Evolutionary conservation across 2,888 invertebrate species (phyloP).

Genomic region (Cistogaster globosa): DNA sequence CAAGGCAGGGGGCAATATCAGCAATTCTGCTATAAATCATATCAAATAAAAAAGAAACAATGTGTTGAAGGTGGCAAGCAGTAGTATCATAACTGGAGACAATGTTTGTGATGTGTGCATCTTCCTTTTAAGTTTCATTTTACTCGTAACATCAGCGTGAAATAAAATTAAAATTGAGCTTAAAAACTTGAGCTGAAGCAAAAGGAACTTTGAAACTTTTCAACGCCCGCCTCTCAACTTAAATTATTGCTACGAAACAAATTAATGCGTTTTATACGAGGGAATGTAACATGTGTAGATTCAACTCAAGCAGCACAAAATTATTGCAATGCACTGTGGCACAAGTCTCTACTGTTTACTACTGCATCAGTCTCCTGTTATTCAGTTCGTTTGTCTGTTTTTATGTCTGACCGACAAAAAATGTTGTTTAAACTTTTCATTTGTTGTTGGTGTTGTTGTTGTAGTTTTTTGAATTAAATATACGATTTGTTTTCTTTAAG

Average conservation of each 20-base stretch:
- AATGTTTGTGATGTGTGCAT: conserved; percentile 54
- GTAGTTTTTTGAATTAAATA: conserved; percentile 58
- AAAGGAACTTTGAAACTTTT: conserved; percentile 72
- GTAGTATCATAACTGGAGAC: conserved; percentile 51
- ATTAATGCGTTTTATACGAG: conserved; percentile 63
- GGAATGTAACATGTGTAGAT: conserved; percentile 57
- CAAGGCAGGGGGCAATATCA: not conserved
- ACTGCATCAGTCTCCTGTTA: conserved; percentile 25
- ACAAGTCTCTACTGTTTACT: conserved; percentile 54
- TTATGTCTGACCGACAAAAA: conserved; percentile 59
- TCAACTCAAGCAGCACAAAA: conserved; percentile 28
- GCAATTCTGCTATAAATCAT: conserved; percentile 46
- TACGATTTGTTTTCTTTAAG: conserved; percentile 74
- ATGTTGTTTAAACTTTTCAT: conserved; percentile 66
- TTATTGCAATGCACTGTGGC: conserved; percentile 46
- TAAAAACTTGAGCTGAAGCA: conserved; percentile 71
- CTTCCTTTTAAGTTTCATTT: conserved; percentile 66
- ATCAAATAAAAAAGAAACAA: conserved; percentile 4
- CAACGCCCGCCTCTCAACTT: conserved; percentile 53
- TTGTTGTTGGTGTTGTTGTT: conserved; percentile 51
- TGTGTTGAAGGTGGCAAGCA: conserved; percentile 40
- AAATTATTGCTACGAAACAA: conserved; percentile 67
- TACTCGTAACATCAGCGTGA: conserved; percentile 80
- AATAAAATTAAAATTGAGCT: conserved; percentile 81
- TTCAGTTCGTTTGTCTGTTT: conserved; percentile 39